Evolutionary conservation across 1,140 invertebrate genomes (phyloP), one percentile per base, ranked within the genome.

Genomic region (Ceratina japonica): DNA sequence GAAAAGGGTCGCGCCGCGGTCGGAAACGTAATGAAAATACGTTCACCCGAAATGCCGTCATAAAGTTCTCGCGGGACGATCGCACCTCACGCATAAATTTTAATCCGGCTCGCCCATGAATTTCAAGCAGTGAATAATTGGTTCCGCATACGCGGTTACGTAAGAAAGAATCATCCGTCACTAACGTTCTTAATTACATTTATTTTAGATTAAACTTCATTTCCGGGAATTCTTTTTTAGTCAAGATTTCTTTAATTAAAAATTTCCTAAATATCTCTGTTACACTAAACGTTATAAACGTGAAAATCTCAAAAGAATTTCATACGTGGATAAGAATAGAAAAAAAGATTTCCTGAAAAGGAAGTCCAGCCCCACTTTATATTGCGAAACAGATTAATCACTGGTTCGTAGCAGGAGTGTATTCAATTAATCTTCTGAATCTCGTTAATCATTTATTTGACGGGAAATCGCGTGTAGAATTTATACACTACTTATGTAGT

Each of bases 21-120:
- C 8, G 44, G 15, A 44, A 44, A n/a, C 63, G 51, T 75, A 66
- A 75, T 75, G 27, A 49, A 66, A 68, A 49, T 68, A 68, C 73
- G 63, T 15, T 18, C 7, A 31, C n/a, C 18, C 7, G 7, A 22
- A 66, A 20, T 16, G n/a, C 64, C 13, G 54, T 49, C 20, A 61
- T 61, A 49, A 52, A 74, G 15, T 68, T 68, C 22, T 18, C 64
- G 13, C 44, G 22, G 16, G 15, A 52, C 44, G 16, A 66, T 66
- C 13, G 37, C n/a, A 31, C 13, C 37, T 49, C 44, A 20, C 49
- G 24, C 72, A 56, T 64, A 64, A 64, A 74, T 74, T 56, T 74
- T 56, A 16, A 74, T 64, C n/a, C 24, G 13, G 5, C 22, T 3
- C n/a, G 8, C 7, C n/a, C 51, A 18, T 56, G n/a, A 24, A 56